Percentiles rank a stretch among this genome's conserved stretches.
Evolutionary conservation across 2,888 invertebrate species (phyloP).

Genomic region (Agrotis exclamationis): DNA sequence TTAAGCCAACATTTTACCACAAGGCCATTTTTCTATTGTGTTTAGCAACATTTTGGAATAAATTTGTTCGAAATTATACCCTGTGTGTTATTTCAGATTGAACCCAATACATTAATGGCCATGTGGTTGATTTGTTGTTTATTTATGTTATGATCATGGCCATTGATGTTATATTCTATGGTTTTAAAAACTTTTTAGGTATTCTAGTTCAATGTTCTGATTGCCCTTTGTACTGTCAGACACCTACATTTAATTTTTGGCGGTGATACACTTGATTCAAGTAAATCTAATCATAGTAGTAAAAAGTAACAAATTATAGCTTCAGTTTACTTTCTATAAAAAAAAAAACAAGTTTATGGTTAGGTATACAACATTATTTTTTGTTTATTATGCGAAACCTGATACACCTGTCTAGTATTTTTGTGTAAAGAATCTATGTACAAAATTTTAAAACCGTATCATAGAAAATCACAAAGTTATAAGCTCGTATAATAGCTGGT

Average conservation of each 20-base stretch:
- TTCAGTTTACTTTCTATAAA: too few relatives aligned
- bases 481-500: too few relatives aligned
- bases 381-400: too few relatives aligned
- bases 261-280: neutral
- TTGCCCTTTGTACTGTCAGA: neutral
- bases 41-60: slow-evolving; percentile 78
- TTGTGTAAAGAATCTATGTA: too few relatives aligned
- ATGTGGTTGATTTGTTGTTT: slow-evolving; percentile 79
- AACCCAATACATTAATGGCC: slow-evolving; percentile 87
- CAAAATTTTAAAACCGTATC: too few relatives aligned
- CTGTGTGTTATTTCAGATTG: slow-evolving; percentile 83
- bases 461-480: too few relatives aligned
- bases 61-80: slow-evolving; percentile 75
- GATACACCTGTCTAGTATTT: too few relatives aligned
- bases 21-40: slow-evolving; percentile 88
- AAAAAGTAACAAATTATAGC: too few relatives aligned
- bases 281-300: neutral
- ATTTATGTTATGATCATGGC: slow-evolving; percentile 77
- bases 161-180: slow-evolving; percentile 80
- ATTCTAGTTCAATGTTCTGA: neutral
- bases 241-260: too few relatives aligned
- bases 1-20: slow-evolving; percentile 79
- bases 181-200: slow-evolving; percentile 25
- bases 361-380: too few relatives aligned
- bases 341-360: too few relatives aligned